Conservation (phyloP, 2,888 invertebrate species). For the Parthenolecanium corni region DNA sequence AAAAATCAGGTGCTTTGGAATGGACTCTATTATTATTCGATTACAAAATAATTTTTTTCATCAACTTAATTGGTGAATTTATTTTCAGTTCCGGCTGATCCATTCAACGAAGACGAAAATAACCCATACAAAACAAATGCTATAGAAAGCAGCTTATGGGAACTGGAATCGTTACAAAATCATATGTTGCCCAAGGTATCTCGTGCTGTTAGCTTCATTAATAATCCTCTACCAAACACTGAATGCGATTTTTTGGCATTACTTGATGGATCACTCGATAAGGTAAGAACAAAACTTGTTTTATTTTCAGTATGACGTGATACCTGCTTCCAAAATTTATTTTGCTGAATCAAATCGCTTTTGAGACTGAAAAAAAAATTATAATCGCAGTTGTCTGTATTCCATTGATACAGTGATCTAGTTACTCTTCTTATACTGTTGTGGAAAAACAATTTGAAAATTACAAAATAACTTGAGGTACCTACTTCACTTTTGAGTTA, state of each 20-base stretch:
- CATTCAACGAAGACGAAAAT: constrained; percentile 70
- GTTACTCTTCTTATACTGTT: no score
- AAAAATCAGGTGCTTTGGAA: constrained; percentile 7
- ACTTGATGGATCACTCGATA: constrained; percentile 52
- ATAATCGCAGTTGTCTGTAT: no score
- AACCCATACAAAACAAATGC: constrained; percentile 71
- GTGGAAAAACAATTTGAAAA: no score
- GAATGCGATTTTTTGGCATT: constrained; percentile 58
- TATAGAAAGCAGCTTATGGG: constrained; percentile 84
- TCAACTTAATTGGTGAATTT: constrained; percentile 38
- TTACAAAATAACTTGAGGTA: no score
- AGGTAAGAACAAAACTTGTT: no score
- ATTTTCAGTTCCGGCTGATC: constrained; percentile 50
- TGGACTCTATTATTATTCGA: not conserved
- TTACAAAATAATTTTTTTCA: not conserved
- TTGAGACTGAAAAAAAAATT: no score
- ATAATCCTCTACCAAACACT: constrained; percentile 50
- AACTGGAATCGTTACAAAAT: constrained; percentile 63
- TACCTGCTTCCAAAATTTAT: no score
- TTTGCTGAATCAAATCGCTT: no score
- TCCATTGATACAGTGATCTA: no score
- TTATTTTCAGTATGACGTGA: constrained; percentile 1
- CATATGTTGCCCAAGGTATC: constrained; percentile 62
- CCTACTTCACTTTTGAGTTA: no score
- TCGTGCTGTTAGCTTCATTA: constrained; percentile 58